Evolutionary conservation across 35 echinoderm and acorn worm species (phyloP).

Genomic region (Hemicentrotus pulcherrimus): DNA sequence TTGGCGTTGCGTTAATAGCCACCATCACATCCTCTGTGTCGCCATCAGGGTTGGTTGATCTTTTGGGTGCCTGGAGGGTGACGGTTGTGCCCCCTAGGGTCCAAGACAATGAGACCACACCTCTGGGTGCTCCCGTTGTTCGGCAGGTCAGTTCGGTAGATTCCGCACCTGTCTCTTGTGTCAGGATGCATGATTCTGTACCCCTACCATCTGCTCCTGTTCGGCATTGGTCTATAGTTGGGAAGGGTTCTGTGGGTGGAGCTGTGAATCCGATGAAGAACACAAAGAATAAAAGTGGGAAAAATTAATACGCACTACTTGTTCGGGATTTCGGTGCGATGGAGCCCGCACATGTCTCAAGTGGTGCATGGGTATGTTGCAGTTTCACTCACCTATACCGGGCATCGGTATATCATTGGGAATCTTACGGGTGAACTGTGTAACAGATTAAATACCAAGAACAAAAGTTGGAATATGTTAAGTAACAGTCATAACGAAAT

Average conservation of each 20-base stretch:
- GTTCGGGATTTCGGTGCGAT: no score
- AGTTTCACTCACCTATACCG: no score
- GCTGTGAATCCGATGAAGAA: neutral
- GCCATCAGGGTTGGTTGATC: neutral
- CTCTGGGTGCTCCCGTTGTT: neutral
- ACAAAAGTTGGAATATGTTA: no score
- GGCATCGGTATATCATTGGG: no score
- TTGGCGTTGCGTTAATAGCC: neutral
- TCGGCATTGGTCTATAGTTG: neutral
- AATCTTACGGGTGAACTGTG: no score
- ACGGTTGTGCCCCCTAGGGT: neutral
- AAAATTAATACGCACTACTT: no score
- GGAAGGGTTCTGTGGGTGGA: neutral
- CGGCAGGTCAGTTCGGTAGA: neutral
- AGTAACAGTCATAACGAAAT: no score
- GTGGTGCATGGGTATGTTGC: no score
- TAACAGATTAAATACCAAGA: no score
- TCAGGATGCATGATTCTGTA: neutral
- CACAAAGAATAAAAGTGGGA: neutral
- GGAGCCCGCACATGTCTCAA: no score
- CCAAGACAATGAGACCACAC: neutral
- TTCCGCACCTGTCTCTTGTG: neutral
- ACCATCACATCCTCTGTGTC: neutral
- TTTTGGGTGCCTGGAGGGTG: neutral
- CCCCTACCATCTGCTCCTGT: neutral